Evolutionary conservation across 2,113 vertebrate species (phyloP).

Genomic region (Blennius ocellaris): DNA sequence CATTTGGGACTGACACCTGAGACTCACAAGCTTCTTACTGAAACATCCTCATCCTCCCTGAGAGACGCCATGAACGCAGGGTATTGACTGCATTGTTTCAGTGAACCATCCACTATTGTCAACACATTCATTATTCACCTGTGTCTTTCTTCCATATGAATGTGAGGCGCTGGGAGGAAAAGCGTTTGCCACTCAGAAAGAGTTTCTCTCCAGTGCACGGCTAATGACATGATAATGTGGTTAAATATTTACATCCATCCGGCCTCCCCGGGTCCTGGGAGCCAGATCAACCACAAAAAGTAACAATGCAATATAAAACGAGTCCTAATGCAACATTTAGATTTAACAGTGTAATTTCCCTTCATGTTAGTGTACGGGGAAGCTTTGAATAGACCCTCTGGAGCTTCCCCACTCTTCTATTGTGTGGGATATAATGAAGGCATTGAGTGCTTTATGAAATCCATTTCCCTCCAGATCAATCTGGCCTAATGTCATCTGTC

Average conservation of each 20-base stretch:
- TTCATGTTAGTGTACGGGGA: slow-evolving; percentile 8
- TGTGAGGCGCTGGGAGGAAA: background rate
- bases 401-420: slow-evolving; percentile 47
- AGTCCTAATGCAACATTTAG: slow-evolving; percentile 18
- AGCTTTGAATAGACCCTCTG: slow-evolving; percentile 49
- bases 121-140: slow-evolving; percentile 8
- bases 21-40: slow-evolving; percentile 73
- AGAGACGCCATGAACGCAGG: slow-evolving; percentile 26
- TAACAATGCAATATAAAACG: background rate
- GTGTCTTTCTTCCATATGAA: background rate
- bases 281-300: slow-evolving; percentile 1
- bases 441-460: slow-evolving; percentile 83
- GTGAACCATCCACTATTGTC: slow-evolving; percentile 17
- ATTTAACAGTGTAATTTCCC: slow-evolving; percentile 44
- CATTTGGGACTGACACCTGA: slow-evolving; percentile 89
- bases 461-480: slow-evolving; percentile 88
- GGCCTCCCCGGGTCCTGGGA: background rate
- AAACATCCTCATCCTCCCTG: slow-evolving; percentile 41
- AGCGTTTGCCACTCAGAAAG: slow-evolving; percentile 9
- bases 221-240: background rate
- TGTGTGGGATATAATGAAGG: slow-evolving; percentile 78
- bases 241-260: slow-evolving; percentile 20
- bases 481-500: slow-evolving; percentile 86
- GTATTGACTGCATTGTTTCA: slow-evolving; percentile 60
- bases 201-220: background rate